Conservation (phyloP, 1,140 invertebrate genomes). For the Octopus bimaculoides region DNA sequence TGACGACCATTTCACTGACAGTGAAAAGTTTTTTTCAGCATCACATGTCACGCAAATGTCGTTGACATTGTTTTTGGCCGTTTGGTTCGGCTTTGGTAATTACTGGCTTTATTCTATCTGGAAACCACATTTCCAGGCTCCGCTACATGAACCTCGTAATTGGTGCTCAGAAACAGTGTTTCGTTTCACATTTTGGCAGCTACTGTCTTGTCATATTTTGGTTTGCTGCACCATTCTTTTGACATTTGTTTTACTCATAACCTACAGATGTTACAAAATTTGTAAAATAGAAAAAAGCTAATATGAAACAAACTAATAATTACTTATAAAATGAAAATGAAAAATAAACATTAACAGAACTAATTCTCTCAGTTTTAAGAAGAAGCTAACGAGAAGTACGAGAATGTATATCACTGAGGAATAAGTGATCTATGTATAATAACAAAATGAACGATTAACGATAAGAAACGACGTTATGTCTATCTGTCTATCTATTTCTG, state of each 20-base stretch:
- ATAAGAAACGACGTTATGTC: not conserved
- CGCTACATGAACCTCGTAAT: conserved; percentile 60
- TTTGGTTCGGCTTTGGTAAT: conserved; percentile 66
- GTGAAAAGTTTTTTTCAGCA: conserved; percentile 14
- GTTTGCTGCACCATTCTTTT: conserved; percentile 63
- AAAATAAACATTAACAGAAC: no score
- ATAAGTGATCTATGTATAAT: no score
- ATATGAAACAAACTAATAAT: not conserved
- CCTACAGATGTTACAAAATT: conserved; percentile 36
- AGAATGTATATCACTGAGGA: no score
- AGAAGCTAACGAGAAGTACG: no score
- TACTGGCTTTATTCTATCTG: conserved; percentile 57
- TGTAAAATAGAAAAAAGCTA: conserved; percentile 11
- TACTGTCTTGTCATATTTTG: conserved; percentile 68
- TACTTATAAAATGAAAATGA: no score
- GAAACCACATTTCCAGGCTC: conserved; percentile 55
- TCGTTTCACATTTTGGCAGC: conserved; percentile 61
- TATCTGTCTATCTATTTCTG: not conserved
- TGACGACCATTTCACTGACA: conserved; percentile 20
- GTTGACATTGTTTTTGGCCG: conserved; percentile 61
- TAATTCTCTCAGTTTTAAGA: no score
- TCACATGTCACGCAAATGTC: conserved; percentile 11
- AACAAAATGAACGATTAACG: no score
- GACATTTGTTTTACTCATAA: conserved; percentile 57
- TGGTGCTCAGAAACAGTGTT: conserved; percentile 47